Conservation (phyloP, 2,888 invertebrate genomes). For the Parnassius glacialis region DNA sequence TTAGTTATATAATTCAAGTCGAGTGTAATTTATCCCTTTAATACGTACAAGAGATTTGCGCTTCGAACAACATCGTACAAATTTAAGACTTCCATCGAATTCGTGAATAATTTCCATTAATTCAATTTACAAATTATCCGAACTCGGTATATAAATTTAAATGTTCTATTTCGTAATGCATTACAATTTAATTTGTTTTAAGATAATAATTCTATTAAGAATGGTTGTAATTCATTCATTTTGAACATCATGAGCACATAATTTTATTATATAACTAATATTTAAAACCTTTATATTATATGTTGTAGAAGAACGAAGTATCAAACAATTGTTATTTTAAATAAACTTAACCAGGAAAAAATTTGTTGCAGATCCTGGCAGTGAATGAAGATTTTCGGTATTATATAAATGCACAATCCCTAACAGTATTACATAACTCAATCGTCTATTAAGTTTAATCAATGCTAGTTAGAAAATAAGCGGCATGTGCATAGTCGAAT, state of each 20-base stretch:
- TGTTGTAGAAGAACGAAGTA: no score
- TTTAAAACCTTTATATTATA: no score
- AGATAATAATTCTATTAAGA: no score
- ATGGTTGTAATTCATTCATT: no score
- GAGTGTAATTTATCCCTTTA: conserved; percentile 52
- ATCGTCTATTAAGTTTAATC: conserved; percentile 28
- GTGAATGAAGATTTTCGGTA: conserved; percentile 20
- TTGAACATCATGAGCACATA: no score
- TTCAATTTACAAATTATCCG: no score
- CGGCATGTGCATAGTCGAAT: conserved; percentile 64
- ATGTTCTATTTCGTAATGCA: no score
- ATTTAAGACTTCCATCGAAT: conserved; percentile 2
- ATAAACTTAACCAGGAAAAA: conserved; percentile 6
- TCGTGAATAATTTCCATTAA: conserved; percentile 3
- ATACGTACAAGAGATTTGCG: conserved; percentile 34
- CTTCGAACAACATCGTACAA: conserved; percentile 19
- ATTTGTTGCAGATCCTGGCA: conserved; percentile 66
- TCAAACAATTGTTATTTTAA: no score
- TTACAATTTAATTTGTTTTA: no score
- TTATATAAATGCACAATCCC: conserved; percentile 1
- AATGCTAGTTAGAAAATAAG: conserved; percentile 56
- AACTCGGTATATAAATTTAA: no score
- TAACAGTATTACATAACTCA: conserved; percentile 7
- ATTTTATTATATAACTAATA: no score
- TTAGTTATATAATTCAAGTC: conserved; percentile 43